A percentile compares a stretch with the other conserved stretches of the same genome.
Evolutionary conservation across 2,113 vertebrate species (phyloP).

Genomic region (Hypanus sabinus): DNA sequence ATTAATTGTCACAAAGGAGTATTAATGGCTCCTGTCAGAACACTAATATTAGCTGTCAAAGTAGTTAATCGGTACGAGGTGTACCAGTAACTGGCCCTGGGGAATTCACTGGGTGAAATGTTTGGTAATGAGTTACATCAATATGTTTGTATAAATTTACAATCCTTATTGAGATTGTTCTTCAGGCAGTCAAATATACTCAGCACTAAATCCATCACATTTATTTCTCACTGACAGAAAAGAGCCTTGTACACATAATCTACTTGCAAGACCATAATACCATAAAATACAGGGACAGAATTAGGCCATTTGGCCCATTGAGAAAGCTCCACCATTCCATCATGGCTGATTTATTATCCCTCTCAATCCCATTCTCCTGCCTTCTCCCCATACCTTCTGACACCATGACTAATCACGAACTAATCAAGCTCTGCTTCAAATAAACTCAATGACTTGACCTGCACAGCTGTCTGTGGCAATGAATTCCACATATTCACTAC

Average conservation of each 20-base stretch:
- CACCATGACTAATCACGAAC: too few relatives aligned
- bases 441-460: too few relatives aligned
- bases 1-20: background rate
- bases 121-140: background rate
- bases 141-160: constrained; percentile 3
- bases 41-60: background rate
- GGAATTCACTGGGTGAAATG: background rate
- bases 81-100: background rate
- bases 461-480: too few relatives aligned
- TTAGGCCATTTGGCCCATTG: too few relatives aligned
- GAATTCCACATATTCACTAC: too few relatives aligned
- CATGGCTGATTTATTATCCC: too few relatives aligned
- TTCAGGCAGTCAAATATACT: background rate
- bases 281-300: too few relatives aligned
- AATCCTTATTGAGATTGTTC: background rate
- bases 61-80: background rate
- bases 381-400: too few relatives aligned
- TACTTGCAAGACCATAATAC: too few relatives aligned
- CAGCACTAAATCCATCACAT: background rate
- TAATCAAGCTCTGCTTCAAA: too few relatives aligned
- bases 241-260: background rate
- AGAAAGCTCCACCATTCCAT: too few relatives aligned
- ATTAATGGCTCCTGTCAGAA: background rate
- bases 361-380: too few relatives aligned
- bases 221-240: background rate